phyloP scores from a whole-genome alignment of 64 coral and sea anemone species.

The Dendronephthya gigantea region DNA sequence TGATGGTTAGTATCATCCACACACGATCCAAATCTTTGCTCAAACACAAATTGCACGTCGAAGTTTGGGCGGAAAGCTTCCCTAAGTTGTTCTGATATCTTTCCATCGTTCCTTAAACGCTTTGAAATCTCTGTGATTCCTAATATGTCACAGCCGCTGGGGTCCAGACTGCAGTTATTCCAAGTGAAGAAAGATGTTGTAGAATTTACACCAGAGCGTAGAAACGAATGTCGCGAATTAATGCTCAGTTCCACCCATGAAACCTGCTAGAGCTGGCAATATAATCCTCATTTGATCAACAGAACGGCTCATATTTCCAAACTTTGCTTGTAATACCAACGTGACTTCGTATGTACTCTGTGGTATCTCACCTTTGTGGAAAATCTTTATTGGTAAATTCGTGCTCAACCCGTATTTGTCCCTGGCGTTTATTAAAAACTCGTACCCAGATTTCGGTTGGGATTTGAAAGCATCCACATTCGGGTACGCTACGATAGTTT shows the following conservation, averaged over 20 bases:
- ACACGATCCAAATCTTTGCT: constrained; percentile 21
- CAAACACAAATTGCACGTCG: neutral
- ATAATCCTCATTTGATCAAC: neutral
- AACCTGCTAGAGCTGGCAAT: neutral
- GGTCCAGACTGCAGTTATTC: neutral
- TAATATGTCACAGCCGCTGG: neutral
- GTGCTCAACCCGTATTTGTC: constrained; percentile 13
- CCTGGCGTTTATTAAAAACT: constrained; percentile 7
- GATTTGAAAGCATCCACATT: neutral
- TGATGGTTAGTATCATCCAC: neutral
- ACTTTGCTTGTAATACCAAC: neutral
- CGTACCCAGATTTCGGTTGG: constrained; percentile 13
- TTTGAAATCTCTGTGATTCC: constrained; percentile 7
- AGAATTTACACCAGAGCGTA: neutral
- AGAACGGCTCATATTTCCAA: neutral
- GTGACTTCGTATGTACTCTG: constrained; percentile 25
- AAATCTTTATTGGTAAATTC: constrained; percentile 10
- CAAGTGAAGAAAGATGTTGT: neutral
- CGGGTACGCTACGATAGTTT: constrained; percentile 15
- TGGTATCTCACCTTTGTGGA: neutral
- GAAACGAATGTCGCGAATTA: neutral
- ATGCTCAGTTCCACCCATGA: neutral
- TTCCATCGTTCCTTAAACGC: constrained; percentile 10
- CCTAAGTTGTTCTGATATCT: neutral
- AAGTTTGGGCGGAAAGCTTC: constrained; percentile 28